A percentile compares a stretch with the other conserved stretches of the same genome.
phyloP scores from a whole-genome alignment of 2,888 invertebrate species.

The Proisotoma minuta region DNA sequence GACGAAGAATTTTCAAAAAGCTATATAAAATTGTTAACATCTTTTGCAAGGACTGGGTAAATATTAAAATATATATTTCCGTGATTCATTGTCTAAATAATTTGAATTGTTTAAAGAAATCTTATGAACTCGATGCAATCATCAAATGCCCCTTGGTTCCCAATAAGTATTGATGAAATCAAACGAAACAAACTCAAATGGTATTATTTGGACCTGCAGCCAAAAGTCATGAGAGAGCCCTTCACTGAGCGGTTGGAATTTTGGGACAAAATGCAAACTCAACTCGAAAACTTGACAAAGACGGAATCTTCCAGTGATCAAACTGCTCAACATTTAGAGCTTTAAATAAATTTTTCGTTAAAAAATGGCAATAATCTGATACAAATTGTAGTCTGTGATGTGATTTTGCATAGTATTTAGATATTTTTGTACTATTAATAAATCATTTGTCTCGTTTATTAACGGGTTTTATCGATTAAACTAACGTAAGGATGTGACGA shows the following conservation, averaged over 20 bases:
- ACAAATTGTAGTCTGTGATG: too few species aligned
- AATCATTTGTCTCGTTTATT: too few species aligned
- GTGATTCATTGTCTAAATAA: background rate
- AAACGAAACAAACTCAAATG: conserved; percentile 29
- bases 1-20: conserved; percentile 51
- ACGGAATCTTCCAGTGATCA: too few species aligned
- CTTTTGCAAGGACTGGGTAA: conserved; percentile 55
- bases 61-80: background rate
- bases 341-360: too few species aligned
- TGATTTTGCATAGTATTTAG: too few species aligned
- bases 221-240: conserved; percentile 21
- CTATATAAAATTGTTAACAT: conserved; percentile 53
- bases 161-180: conserved; percentile 34
- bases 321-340: too few species aligned
- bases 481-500: too few species aligned
- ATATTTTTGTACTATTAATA: too few species aligned
- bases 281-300: conserved; percentile 13
- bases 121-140: conserved; percentile 32
- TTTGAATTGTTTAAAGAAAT: conserved; percentile 18
- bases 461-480: too few species aligned
- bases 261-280: conserved; percentile 38
- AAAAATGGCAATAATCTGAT: too few species aligned
- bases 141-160: conserved; percentile 31
- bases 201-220: conserved; percentile 29
- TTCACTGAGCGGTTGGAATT: conserved; percentile 36